Conservation (phyloP, 2,113 vertebrate genomes). For the Poeciliopsis retropinna region DNA sequence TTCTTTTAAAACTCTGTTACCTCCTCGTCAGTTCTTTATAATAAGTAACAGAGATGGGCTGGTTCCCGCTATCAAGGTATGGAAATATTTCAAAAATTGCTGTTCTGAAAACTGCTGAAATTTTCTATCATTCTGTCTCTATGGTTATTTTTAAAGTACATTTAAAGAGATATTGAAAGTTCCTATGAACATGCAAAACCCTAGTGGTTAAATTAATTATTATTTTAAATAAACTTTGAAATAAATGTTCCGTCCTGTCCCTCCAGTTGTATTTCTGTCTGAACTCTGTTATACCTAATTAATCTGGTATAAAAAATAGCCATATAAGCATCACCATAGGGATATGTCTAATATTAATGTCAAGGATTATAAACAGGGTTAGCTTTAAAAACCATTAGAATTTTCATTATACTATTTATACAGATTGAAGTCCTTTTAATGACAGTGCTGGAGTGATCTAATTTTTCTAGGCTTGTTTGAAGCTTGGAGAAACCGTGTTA, state of each 20-base stretch:
- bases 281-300: background rate
- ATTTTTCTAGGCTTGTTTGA: background rate
- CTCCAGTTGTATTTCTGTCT: background rate
- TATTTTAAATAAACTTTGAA: background rate
- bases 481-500: background rate
- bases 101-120: background rate
- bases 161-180: background rate
- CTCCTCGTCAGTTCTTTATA: conserved; percentile 12
- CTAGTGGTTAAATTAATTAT: background rate
- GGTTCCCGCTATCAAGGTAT: background rate
- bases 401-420: background rate
- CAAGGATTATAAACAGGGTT: background rate
- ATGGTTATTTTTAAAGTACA: background rate
- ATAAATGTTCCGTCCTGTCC: background rate
- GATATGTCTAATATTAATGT: background rate
- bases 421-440: background rate
- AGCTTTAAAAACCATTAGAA: background rate
- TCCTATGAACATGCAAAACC: background rate
- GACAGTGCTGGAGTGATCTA: background rate
- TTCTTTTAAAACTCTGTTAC: conserved; percentile 21
- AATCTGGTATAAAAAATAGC: background rate
- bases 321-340: background rate
- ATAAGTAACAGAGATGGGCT: conserved; percentile 6
- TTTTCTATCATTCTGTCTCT: background rate
- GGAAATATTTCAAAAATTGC: background rate